Conservation (phyloP, 2,797 vertebrate genomes). For the Nannoperca obscura region DNA sequence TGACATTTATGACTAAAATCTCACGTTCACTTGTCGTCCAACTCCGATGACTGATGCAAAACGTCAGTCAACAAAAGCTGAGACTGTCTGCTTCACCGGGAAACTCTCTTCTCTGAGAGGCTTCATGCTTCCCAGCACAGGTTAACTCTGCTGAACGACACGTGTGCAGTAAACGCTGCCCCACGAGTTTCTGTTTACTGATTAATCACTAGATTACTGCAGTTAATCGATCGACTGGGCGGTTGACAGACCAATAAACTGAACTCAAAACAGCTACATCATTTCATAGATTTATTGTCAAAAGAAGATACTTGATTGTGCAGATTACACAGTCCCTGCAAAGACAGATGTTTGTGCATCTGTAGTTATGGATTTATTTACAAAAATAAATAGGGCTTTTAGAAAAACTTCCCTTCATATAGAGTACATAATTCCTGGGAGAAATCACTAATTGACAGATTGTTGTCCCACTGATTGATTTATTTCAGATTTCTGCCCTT, state of each 20-base stretch:
- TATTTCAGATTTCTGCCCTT: neutral
- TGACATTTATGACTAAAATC: conserved; percentile 63
- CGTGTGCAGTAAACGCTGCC: neutral
- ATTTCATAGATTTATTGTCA: neutral
- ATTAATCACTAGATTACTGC: neutral
- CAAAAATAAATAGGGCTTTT: neutral
- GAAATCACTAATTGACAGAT: neutral
- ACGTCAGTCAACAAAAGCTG: conserved; percentile 16
- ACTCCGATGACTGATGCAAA: conserved; percentile 30
- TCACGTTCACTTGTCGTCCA: conserved; percentile 21
- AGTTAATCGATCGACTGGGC: neutral
- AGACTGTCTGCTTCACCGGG: neutral
- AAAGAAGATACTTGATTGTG: neutral
- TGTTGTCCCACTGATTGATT: neutral
- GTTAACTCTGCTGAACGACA: neutral
- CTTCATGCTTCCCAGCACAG: neutral
- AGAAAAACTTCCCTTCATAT: no score
- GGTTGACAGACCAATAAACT: neutral
- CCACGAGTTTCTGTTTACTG: neutral
- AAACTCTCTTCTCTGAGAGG: neutral
- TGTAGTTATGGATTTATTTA: neutral
- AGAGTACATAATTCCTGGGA: neutral
- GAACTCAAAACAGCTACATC: no score
- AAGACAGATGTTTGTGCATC: neutral
- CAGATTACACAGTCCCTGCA: neutral